These are phyloP conservation scores for Sphecodes monilicornis DNA, from an alignment of 2,888 invertebrate genomes.

Conservation along the genomic window DNA sequence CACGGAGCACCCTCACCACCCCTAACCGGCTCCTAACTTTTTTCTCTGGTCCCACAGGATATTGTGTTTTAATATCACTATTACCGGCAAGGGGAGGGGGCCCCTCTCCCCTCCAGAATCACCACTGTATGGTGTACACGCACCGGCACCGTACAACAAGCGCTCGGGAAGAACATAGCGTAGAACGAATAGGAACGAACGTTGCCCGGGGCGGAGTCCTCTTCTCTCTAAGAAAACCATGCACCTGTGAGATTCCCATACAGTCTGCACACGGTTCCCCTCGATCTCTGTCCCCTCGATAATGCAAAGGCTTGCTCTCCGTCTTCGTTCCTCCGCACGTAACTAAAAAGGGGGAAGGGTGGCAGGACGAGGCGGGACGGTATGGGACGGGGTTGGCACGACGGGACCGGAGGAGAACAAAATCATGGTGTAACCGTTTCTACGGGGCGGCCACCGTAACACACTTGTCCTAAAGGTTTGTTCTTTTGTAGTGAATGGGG, in stretches of 20 bases:
- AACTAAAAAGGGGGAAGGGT: conserved; percentile 43
- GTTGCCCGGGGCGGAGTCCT: conserved; percentile 72
- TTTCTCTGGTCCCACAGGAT: conserved; percentile 71
- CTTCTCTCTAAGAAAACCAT: conserved; percentile 78
- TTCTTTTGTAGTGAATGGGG: conserved; percentile 78
- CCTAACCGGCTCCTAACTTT: conserved; percentile 58
- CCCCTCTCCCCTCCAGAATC: conserved; percentile 46
- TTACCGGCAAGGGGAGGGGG: conserved; percentile 51
- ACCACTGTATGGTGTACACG: conserved; percentile 52
- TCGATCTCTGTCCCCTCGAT: conserved; percentile 75
- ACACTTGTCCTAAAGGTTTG: conserved; percentile 81
- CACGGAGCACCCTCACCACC: conserved; percentile 36
- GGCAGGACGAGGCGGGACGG: not conserved
- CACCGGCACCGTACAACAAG: conserved; percentile 19
- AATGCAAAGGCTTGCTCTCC: conserved; percentile 69
- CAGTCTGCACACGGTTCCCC: conserved; percentile 70
- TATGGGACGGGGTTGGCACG: conserved; percentile 3
- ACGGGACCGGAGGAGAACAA: conserved; percentile 64
- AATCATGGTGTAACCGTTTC: conserved; percentile 83
- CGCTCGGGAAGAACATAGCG: not conserved
- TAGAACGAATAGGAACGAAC: conserved; percentile 58
- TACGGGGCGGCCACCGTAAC: conserved; percentile 74
- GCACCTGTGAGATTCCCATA: conserved; percentile 84
- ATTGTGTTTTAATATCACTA: conserved; percentile 83
- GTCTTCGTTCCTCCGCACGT: conserved; percentile 53